Evolutionary conservation across 2,888 invertebrate species (phyloP).

Genomic region (Sarcophaga variegata): DNA sequence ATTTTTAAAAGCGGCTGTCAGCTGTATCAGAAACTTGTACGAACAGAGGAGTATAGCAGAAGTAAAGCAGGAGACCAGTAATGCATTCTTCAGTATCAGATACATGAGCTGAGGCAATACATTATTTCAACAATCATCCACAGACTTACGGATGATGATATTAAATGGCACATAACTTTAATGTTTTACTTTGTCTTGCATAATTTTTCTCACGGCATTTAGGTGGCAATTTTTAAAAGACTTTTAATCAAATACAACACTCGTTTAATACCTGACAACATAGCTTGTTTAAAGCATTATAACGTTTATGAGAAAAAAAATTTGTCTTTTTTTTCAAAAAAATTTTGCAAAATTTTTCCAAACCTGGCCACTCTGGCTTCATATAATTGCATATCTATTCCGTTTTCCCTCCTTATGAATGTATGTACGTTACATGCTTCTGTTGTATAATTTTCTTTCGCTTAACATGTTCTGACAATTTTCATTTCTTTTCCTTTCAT

Average conservation of each 20-base stretch:
- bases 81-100: constrained; percentile 24
- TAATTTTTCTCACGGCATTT: neutral
- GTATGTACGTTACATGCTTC: too few relatives aligned
- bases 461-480: too few relatives aligned
- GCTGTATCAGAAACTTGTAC: neutral
- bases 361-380: too few relatives aligned
- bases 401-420: too few relatives aligned
- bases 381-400: too few relatives aligned
- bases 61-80: neutral
- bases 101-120: constrained; percentile 21
- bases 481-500: neutral
- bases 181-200: constrained; percentile 12
- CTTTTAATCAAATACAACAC: neutral
- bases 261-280: neutral
- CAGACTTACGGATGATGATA: constrained; percentile 36
- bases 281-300: neutral
- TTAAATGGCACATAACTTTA: constrained; percentile 62
- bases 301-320: too few relatives aligned
- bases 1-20: neutral
- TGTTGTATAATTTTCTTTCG: too few relatives aligned
- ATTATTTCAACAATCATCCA: constrained; percentile 58
- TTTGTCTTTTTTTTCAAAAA: too few relatives aligned
- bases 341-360: too few relatives aligned
- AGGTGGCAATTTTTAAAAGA: neutral
- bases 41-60: neutral